A percentile compares a stretch with the other conserved stretches of the same genome.
Evolutionary conservation across 2,888 invertebrate species (phyloP).

Genomic region (Eudemis profundana): DNA sequence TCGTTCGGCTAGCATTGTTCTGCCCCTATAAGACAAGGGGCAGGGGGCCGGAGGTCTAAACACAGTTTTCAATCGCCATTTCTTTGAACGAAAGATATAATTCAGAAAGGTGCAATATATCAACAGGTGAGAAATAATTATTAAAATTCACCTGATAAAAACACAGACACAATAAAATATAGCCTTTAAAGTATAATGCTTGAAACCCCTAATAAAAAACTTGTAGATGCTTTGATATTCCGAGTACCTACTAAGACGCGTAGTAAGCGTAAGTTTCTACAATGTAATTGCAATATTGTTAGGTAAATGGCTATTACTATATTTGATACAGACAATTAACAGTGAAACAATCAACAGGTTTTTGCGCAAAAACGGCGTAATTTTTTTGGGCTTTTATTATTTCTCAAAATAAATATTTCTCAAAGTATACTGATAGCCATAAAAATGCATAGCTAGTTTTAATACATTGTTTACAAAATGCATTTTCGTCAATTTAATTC

Average conservation of each 20-base stretch:
- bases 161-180: too few species aligned
- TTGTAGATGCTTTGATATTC: too few species aligned
- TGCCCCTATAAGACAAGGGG: conserved; percentile 57
- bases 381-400: neutral
- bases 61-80: conserved; percentile 17
- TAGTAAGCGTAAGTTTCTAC: too few species aligned
- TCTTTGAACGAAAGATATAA: conserved; percentile 11
- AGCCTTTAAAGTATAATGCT: too few species aligned
- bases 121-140: too few species aligned
- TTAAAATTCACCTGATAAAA: too few species aligned
- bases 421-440: too few species aligned
- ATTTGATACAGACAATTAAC: neutral
- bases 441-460: too few species aligned
- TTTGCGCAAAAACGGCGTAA: neutral
- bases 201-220: too few species aligned
- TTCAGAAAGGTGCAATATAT: neutral
- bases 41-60: conserved; percentile 15
- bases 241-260: too few species aligned
- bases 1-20: conserved; percentile 62
- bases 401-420: neutral
- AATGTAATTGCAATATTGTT: too few species aligned
- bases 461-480: neutral
- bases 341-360: neutral
- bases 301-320: neutral
- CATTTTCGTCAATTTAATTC: conserved; percentile 14